Base-by-base conservation (phyloP, 2,113 vertebrate genomes). In the Antechinus stuartii region DNA sequence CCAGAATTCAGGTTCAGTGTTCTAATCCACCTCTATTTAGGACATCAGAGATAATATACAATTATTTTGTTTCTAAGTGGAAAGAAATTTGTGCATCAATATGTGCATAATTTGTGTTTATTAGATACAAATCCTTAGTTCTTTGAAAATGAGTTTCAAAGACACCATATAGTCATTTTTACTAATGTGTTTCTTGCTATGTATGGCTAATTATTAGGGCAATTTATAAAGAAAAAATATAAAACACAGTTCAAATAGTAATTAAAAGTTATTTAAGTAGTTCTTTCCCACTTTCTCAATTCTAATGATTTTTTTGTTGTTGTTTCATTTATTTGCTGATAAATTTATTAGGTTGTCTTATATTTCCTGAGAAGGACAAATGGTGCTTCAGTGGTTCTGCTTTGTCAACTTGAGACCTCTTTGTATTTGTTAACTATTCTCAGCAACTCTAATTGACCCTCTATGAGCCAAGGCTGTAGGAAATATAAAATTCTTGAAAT, bases 241-340 rank as follows among this genome's bases (percentile, higher is more conserved):
- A 56, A 6, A 26, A 94, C 90, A 26, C 4, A 92, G n/a, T 95
- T 92, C 55, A 94, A 89, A 94, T 97, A 42, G 90, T 57, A 95
- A 95, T 94, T 84, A 96, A 89, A 90, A 96, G 35, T 76, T 90
- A 61, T 97, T 94, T 95, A 90, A 93, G 2, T 23, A 42, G n/a
- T 8, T 84, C 19, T 84, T 84, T 42, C 19, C 19, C 35, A 84
- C n/a, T 84, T 84, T 84, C n/a, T 42, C 19, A 22, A 42, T 42
- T 84, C 68, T 35, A 84, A 42, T 84, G 35, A 12, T 42, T 84
- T 76, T 76, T n/a, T 84, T n/a, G 61, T 76, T 84, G 6, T 84
- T 84, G 35, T 12, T 84, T 42, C 16, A 42, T 42, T 68, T 42
- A 42, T 89, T 49, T 27, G 54, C 57, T 49, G 61, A 91, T 35